Conservation (phyloP, 2,797 vertebrate species). For the Leptoclinus maculatus region DNA sequence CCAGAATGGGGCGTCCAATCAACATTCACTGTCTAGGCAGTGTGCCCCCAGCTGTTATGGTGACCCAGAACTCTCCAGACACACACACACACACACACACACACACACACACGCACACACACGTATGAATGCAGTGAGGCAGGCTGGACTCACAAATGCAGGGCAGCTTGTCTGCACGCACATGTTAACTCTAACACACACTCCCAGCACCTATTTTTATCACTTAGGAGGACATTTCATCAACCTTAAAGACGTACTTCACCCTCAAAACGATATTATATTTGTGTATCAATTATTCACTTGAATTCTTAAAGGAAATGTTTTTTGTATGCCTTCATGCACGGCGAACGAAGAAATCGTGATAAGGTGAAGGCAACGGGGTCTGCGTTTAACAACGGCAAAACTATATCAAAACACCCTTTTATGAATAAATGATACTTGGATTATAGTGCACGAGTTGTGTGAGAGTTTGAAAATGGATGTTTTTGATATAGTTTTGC, state of each 20-base stretch:
- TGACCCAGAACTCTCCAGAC: slow-evolving; percentile 78
- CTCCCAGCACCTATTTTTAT: slow-evolving; percentile 12
- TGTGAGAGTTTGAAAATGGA: neutral
- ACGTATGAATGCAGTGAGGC: slow-evolving; percentile 55
- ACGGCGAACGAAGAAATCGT: neutral
- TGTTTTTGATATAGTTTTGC: neutral
- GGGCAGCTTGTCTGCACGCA: slow-evolving; percentile 62
- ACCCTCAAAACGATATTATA: neutral
- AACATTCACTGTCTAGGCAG: slow-evolving; percentile 58
- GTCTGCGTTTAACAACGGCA: neutral
- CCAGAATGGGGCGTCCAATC: slow-evolving; percentile 62
- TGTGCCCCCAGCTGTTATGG: slow-evolving; percentile 79
- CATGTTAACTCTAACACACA: slow-evolving; percentile 16
- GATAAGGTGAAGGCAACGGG: neutral
- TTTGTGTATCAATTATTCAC: neutral
- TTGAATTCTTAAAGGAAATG: neutral
- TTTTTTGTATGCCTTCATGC: neutral
- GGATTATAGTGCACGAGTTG: no score
- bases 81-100: slow-evolving; percentile 31
- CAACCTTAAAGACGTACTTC: neutral
- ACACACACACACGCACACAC: slow-evolving; percentile 30
- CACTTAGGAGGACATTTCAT: neutral
- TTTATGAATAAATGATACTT: neutral
- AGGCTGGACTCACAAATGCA: slow-evolving; percentile 53
- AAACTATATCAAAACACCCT: neutral